These are phyloP conservation scores for Thunnus albacares DNA, from an alignment of 2,797 vertebrate species.

Conservation along the genomic window DNA sequence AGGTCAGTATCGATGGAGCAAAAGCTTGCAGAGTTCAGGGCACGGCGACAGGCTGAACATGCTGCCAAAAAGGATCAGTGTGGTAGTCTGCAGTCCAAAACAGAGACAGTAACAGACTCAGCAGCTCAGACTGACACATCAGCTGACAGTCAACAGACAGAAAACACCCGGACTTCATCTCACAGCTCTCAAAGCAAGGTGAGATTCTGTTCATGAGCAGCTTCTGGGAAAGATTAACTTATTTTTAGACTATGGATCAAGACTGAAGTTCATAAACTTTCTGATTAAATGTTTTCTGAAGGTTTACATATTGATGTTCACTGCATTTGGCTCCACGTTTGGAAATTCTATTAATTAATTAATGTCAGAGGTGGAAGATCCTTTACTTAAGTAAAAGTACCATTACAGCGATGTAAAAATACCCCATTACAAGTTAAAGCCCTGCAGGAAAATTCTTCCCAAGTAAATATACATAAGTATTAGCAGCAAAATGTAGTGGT, in stretches of 20 bases:
- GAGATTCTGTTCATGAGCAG: background rate
- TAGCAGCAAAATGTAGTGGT: no score
- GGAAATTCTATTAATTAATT: no score
- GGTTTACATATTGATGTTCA: background rate
- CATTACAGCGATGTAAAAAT: no score
- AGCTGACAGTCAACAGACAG: background rate
- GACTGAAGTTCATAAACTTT: background rate
- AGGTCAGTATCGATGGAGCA: slow-evolving; percentile 79
- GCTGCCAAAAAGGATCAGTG: background rate
- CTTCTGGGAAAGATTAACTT: background rate
- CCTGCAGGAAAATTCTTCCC: no score
- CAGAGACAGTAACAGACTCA: background rate
- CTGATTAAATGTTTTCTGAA: background rate
- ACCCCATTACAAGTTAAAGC: no score
- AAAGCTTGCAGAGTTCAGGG: slow-evolving; percentile 85
- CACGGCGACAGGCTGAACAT: slow-evolving; percentile 73
- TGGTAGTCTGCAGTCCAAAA: background rate
- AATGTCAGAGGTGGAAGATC: no score
- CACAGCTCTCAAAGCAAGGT: slow-evolving; percentile 45
- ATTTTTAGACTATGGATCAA: background rate
- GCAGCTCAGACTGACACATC: background rate
- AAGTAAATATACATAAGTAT: no score
- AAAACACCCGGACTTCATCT: background rate
- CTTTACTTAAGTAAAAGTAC: no score
- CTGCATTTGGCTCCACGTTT: background rate